A percentile compares a stretch with the other conserved stretches of the same genome.
These are phyloP conservation scores for Philypnodon macrostomus DNA, from an alignment of 2,797 vertebrate genomes.

Conservation along the genomic window DNA sequence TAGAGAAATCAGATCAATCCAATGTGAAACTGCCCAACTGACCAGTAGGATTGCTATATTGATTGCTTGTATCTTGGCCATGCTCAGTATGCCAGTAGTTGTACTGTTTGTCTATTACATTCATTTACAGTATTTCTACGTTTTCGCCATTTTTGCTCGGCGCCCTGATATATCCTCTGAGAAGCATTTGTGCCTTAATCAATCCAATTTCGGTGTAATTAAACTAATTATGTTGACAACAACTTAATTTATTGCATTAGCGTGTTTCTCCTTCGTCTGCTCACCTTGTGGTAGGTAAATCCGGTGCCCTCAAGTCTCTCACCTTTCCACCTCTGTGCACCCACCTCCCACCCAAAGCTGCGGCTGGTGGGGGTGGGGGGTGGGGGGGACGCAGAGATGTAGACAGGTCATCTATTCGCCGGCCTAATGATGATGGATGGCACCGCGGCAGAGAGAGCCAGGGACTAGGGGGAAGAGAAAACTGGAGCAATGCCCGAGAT, in stretches of 20 bases:
- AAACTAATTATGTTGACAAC: neutral
- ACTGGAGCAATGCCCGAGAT: constrained; percentile 51
- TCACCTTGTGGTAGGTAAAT: constrained; percentile 7
- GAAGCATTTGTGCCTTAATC: neutral
- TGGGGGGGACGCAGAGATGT: constrained; percentile 53
- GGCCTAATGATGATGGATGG: constrained; percentile 73
- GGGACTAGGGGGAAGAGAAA: constrained; percentile 38
- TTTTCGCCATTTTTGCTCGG: neutral
- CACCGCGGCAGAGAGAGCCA: constrained; percentile 33
- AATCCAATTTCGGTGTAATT: neutral
- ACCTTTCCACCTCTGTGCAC: neutral
- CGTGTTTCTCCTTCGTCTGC: constrained; percentile 6
- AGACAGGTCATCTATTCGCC: constrained; percentile 64
- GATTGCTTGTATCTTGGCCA: neutral
- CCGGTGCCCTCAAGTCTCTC: neutral
- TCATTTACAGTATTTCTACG: neutral
- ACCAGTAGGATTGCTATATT: neutral
- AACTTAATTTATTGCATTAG: constrained; percentile 10
- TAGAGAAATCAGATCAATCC: constrained; percentile 5
- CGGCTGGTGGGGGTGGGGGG: constrained; percentile 45
- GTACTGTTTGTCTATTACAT: neutral
- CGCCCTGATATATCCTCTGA: neutral
- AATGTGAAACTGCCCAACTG: constrained; percentile 6
- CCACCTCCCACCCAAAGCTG: constrained; percentile 9
- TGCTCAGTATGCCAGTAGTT: neutral